Conservation (phyloP, 1,140 invertebrate genomes). For the Drosophila fuyamai region DNA sequence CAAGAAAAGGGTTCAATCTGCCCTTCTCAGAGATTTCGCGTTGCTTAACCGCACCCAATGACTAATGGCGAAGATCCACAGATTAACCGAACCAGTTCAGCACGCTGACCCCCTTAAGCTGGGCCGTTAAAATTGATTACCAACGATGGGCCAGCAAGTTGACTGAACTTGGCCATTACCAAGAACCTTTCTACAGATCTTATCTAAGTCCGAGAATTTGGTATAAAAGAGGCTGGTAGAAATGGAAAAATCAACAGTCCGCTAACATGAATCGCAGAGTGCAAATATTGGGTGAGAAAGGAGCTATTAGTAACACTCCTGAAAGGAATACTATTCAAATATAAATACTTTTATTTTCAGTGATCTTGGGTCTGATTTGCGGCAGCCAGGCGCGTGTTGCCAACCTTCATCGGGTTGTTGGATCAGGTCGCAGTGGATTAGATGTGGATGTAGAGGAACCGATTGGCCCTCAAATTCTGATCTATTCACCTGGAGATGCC, state of each 20-base stretch:
- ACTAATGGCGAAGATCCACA: slow-evolving; percentile 16
- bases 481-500: slow-evolving; percentile 39
- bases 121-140: slow-evolving; percentile 55
- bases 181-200: slow-evolving; percentile 48
- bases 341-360: slow-evolving; percentile 12
- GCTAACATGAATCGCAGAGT: slow-evolving; percentile 34
- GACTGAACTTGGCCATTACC: slow-evolving; percentile 45
- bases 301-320: neutral
- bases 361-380: slow-evolving; percentile 29
- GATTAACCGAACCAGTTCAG: slow-evolving; percentile 40
- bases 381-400: slow-evolving; percentile 31
- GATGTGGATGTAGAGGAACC: slow-evolving; percentile 17
- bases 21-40: neutral
- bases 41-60: slow-evolving; percentile 22
- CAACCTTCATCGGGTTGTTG: slow-evolving; percentile 20
- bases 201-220: slow-evolving; percentile 15
- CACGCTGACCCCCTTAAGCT: slow-evolving; percentile 60
- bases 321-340: neutral
- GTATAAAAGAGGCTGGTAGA: slow-evolving; percentile 51
- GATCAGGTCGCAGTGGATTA: slow-evolving; percentile 28
- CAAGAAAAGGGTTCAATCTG: slow-evolving; percentile 8
- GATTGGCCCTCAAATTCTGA: slow-evolving; percentile 45
- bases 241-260: slow-evolving; percentile 29
- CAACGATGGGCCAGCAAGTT: slow-evolving; percentile 24
- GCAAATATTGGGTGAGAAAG: slow-evolving; percentile 53